phyloP scores from a whole-genome alignment of 1,140 invertebrate species.

The Sarcophaga peregrina region DNA sequence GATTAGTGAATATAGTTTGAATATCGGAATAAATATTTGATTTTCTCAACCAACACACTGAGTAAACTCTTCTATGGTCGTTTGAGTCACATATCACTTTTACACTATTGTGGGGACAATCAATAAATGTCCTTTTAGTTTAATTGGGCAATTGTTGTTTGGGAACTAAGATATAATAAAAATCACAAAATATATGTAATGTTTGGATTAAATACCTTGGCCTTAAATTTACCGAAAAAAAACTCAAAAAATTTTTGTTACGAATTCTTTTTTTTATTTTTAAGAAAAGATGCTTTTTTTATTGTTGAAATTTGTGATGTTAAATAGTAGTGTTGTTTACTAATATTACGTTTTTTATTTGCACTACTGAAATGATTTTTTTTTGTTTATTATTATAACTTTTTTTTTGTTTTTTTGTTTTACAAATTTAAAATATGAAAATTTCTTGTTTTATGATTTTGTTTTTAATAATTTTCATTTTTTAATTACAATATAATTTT shows the following conservation, averaged over 20 bases:
- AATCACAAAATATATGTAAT: too few relatives aligned
- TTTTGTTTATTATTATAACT: background rate
- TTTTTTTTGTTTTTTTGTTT: background rate
- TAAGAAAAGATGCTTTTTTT: background rate
- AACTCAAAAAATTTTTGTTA: background rate
- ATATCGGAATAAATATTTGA: too few relatives aligned
- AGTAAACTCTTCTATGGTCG: too few relatives aligned
- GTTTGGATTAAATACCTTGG: too few relatives aligned
- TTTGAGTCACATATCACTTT: too few relatives aligned
- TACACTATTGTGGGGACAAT: too few relatives aligned
- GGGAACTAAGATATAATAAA: too few relatives aligned
- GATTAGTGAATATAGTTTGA: too few relatives aligned
- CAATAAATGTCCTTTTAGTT: too few relatives aligned
- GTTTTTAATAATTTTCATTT: background rate
- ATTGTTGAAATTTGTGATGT: slow-evolving; percentile 14
- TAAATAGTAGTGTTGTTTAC: background rate
- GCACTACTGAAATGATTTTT: background rate
- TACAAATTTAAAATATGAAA: slow-evolving; percentile 4
- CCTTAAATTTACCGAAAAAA: too few relatives aligned
- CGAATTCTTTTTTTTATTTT: background rate
- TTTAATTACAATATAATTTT: background rate
- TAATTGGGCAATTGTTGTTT: too few relatives aligned
- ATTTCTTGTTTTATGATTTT: background rate
- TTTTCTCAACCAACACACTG: too few relatives aligned
- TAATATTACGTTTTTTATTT: background rate